phyloP scores from a whole-genome alignment of 2,113 vertebrate species.

The Oenanthe oenanthe region DNA sequence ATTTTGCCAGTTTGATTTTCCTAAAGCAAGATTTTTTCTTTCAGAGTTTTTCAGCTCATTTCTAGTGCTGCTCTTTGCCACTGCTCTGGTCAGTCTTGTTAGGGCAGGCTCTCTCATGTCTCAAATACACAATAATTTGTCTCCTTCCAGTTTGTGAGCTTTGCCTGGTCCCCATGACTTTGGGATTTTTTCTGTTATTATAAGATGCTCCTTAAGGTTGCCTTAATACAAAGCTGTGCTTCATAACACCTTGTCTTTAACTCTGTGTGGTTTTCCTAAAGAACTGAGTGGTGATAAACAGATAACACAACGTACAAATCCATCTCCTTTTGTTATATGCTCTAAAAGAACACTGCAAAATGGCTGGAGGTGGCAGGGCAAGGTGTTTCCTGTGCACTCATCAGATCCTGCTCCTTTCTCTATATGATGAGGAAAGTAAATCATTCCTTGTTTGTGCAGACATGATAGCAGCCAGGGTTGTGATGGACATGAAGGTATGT shows the following conservation, averaged over 20 bases:
- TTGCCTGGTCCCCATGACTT: not conserved
- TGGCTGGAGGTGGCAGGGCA: slow-evolving; percentile 28
- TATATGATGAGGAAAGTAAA: not conserved
- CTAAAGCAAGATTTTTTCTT: not conserved
- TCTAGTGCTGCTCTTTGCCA: not conserved
- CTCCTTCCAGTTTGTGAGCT: not conserved
- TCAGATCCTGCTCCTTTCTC: slow-evolving; percentile 36
- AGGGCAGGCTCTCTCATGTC: not conserved
- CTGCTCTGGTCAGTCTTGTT: not conserved
- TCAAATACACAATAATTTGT: not conserved
- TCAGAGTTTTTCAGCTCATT: not conserved
- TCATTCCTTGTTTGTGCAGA: slow-evolving; percentile 24
- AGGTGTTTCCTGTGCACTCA: slow-evolving; percentile 70
- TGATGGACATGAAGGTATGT: not conserved
- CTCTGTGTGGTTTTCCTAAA: not conserved
- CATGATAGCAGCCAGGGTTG: not conserved
- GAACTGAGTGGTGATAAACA: not conserved
- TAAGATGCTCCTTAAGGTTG: not conserved
- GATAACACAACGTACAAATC: not conserved
- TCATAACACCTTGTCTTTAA: not conserved
- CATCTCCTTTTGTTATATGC: not conserved
- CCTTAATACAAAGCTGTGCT: not conserved
- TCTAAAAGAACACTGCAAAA: not conserved
- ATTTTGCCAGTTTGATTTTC: not conserved
- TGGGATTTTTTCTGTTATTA: not conserved